Conservation (phyloP, 1,140 invertebrate species). For the Ceratitis capitata region DNA sequence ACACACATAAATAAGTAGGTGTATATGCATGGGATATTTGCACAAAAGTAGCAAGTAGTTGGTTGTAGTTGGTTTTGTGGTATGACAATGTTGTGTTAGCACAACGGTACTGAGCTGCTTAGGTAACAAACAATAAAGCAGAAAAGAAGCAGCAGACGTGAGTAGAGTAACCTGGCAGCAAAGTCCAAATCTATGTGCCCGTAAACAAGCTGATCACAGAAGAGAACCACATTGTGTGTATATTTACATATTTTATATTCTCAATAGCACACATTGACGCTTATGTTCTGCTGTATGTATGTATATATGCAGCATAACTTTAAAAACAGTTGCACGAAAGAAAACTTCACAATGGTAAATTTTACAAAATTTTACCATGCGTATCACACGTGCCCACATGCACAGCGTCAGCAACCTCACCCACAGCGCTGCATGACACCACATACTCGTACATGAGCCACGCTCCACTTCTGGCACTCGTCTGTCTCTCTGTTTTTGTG, state of each 20-base stretch:
- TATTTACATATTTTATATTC: slow-evolving; percentile 25
- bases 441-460: too few relatives aligned
- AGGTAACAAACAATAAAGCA: background rate
- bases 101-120: background rate
- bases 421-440: background rate
- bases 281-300: background rate
- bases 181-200: background rate
- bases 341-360: background rate
- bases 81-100: background rate
- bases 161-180: background rate
- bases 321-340: background rate
- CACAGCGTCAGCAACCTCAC: background rate
- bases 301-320: background rate
- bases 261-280: background rate
- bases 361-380: background rate
- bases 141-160: background rate
- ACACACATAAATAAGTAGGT: too few relatives aligned
- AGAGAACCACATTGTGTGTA: background rate
- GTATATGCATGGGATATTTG: background rate
- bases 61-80: background rate
- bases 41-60: too few relatives aligned
- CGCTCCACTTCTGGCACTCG: background rate
- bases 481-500: background rate
- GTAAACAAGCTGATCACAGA: background rate
- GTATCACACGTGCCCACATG: background rate